Percentiles rank a stretch among this genome's conserved stretches.
Evolutionary conservation across 2,888 invertebrate genomes (phyloP).

Genomic region (Acleris cristana): DNA sequence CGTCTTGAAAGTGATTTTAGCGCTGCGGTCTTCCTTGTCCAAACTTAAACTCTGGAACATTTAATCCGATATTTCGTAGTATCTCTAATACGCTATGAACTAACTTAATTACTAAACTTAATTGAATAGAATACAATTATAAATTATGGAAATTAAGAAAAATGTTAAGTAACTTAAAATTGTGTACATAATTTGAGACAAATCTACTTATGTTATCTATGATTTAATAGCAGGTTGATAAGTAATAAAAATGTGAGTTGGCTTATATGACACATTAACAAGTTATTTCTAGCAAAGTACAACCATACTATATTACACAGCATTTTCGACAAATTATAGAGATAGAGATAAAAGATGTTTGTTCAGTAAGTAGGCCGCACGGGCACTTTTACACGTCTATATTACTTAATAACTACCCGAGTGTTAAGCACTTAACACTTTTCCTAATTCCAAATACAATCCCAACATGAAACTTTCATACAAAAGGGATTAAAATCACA

Average conservation of each 20-base stretch:
- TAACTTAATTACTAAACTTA: constrained; percentile 7
- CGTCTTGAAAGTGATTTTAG: constrained; percentile 71
- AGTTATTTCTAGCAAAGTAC: not conserved
- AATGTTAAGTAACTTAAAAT: constrained; percentile 48
- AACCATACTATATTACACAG: not conserved
- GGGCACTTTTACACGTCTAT: not conserved
- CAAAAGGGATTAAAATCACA: not conserved
- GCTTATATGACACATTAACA: not conserved
- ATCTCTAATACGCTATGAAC: constrained; percentile 7
- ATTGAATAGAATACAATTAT: not conserved
- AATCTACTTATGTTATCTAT: not conserved
- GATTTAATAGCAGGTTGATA: not conserved
- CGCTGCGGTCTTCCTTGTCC: constrained; percentile 72
- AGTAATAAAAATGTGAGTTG: too few species aligned
- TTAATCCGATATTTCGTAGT: constrained; percentile 47
- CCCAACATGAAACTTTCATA: constrained; percentile 45
- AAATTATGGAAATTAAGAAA: constrained; percentile 45
- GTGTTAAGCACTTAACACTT: constrained; percentile 50
- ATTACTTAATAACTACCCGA: constrained; percentile 8
- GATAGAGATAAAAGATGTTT: too few species aligned
- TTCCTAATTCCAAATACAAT: constrained; percentile 50
- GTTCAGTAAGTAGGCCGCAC: too few species aligned
- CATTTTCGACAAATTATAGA: not conserved
- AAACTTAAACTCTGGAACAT: constrained; percentile 76
- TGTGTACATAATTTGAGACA: constrained; percentile 1